These are phyloP conservation scores for Patiria miniata DNA, from an alignment of 35 echinoderm and acorn worm genomes.

Conservation along the genomic window DNA sequence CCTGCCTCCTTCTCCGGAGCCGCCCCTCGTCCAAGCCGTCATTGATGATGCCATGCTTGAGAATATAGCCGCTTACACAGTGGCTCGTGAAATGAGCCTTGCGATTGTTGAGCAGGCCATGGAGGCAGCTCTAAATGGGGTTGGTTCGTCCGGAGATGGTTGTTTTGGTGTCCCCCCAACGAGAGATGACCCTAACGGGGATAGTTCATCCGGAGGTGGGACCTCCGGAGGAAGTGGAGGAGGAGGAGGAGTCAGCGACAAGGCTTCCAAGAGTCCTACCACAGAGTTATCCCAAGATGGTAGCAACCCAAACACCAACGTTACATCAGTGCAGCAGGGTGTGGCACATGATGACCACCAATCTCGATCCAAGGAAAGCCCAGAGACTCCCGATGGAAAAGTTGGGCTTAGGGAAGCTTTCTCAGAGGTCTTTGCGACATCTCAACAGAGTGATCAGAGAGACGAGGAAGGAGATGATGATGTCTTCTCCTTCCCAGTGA, in stretches of 20 bases:
- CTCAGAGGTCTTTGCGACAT: too few relatives aligned
- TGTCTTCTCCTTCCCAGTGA: too few relatives aligned
- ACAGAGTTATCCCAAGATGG: too few relatives aligned
- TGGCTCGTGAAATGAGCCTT: constrained; percentile 62
- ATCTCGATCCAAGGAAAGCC: too few relatives aligned
- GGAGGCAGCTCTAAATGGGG: constrained; percentile 20
- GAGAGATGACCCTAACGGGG: not conserved
- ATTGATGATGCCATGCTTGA: constrained; percentile 26
- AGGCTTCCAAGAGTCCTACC: too few relatives aligned
- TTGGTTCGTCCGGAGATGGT: not conserved
- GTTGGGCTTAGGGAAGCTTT: too few relatives aligned
- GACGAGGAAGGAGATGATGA: too few relatives aligned
- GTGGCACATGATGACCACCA: too few relatives aligned
- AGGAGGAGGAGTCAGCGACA: not conserved
- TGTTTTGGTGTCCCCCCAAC: not conserved
- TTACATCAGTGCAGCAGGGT: too few relatives aligned
- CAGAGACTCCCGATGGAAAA: too few relatives aligned
- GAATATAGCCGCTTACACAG: not conserved
- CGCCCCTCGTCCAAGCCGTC: not conserved
- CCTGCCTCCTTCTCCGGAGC: not conserved
- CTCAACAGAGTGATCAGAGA: too few relatives aligned
- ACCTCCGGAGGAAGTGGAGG: not conserved
- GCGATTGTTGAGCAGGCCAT: constrained; percentile 50
- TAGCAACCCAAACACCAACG: too few relatives aligned
- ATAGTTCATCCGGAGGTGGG: not conserved